A percentile compares a stretch with the other conserved stretches of the same genome.
These are phyloP conservation scores for Peromyscus aztecus DNA, from an alignment of 2,797 vertebrate species.

Conservation along the genomic window DNA sequence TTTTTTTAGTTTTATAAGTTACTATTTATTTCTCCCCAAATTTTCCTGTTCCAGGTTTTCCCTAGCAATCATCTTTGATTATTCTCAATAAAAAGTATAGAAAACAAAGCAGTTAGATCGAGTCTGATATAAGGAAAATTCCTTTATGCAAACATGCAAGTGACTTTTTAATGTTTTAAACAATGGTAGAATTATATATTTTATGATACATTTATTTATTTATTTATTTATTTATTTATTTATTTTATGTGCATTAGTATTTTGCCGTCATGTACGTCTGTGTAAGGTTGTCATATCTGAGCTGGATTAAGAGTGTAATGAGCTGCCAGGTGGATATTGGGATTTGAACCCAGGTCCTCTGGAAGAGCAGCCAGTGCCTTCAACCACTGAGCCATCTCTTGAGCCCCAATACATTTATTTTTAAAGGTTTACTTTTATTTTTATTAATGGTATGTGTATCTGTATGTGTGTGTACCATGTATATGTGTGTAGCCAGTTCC, in stretches of 20 bases:
- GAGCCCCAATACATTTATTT: neutral
- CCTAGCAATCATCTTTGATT: conserved; percentile 26
- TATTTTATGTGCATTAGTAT: neutral
- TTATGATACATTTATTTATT: too few species aligned
- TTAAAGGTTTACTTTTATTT: neutral
- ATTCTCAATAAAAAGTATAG: neutral
- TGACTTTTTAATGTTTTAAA: conserved; percentile 12
- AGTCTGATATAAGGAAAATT: conserved; percentile 52
- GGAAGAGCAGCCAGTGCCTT: neutral
- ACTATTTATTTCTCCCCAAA: neutral
- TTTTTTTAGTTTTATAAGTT: conserved; percentile 16
- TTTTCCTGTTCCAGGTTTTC: neutral
- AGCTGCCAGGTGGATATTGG: too few species aligned
- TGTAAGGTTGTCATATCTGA: too few species aligned
- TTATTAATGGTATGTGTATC: neutral
- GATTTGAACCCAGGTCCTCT: neutral
- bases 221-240: too few species aligned
- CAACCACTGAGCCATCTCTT: neutral
- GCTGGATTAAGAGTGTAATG: neutral
- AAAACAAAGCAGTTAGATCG: neutral
- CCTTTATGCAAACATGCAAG: neutral
- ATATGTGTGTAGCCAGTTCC: neutral
- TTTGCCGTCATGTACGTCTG: neutral
- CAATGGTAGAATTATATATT: neutral
- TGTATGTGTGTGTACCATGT: neutral